phyloP scores from a whole-genome alignment of 2,797 vertebrate genomes.

The Acropternis orthonyx region DNA sequence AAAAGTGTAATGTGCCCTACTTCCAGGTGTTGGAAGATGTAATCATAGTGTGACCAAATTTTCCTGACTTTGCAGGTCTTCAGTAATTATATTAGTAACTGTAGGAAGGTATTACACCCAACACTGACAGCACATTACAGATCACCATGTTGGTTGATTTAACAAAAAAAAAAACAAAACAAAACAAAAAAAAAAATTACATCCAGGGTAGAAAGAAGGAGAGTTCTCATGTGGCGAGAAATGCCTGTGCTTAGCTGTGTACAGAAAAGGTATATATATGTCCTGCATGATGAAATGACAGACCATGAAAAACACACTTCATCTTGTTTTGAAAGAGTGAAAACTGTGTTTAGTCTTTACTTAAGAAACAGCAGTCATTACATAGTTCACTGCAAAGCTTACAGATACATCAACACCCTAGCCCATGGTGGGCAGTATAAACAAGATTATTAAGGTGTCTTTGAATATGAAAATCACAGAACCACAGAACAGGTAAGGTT shows the following conservation, averaged over 20 bases:
- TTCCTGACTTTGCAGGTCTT: conserved; percentile 30
- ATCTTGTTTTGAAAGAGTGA: background rate
- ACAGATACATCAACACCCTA: background rate
- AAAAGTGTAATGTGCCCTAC: background rate
- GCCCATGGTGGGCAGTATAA: background rate
- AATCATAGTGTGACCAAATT: background rate
- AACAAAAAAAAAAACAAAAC: background rate
- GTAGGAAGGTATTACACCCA: conserved; percentile 45
- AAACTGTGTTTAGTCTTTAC: background rate
- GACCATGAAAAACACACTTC: too few species aligned
- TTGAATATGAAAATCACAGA: background rate
- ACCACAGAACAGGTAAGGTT: background rate
- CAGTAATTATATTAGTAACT: conserved; percentile 70
- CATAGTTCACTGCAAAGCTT: background rate
- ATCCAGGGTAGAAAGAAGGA: background rate
- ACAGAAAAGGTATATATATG: background rate
- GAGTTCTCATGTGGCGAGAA: background rate
- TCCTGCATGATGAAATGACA: background rate
- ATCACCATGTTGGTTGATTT: conserved; percentile 44
- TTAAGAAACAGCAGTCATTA: background rate
- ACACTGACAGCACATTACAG: conserved; percentile 64
- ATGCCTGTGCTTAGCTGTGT: background rate
- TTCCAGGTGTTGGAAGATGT: conserved; percentile 15
- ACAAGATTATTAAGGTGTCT: background rate
- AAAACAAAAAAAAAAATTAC: conserved; percentile 68